Evolutionary conservation across 92 coral and sea anemone genomes (phyloP).

Genomic region (Siderastrea radians): DNA sequence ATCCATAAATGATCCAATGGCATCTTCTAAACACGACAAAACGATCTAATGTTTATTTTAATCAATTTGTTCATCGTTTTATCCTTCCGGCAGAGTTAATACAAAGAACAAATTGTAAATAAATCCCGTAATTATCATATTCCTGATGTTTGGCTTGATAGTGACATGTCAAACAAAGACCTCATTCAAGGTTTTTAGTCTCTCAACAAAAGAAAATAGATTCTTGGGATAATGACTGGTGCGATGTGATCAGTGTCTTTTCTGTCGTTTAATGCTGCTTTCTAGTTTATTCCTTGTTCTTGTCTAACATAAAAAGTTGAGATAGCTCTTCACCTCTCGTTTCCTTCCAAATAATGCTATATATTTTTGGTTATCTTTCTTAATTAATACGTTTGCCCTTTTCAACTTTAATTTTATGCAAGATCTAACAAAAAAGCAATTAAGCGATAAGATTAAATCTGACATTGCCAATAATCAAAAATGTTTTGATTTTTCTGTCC

Average conservation of each 20-base stretch:
- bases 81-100: slow-evolving; percentile 3
- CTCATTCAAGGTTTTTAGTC: background rate
- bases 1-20: background rate
- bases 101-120: slow-evolving; percentile 22
- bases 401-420: background rate
- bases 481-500: background rate
- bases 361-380: background rate
- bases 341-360: background rate
- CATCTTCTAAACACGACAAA: background rate
- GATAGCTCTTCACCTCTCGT: background rate
- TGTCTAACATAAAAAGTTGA: background rate
- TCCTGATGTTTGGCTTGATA: slow-evolving; percentile 8
- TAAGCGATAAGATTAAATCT: slow-evolving; percentile 2
- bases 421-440: slow-evolving; percentile 18
- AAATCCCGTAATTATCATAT: slow-evolving; percentile 44
- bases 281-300: background rate
- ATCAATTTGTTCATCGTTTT: background rate
- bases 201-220: slow-evolving; percentile 19
- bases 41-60: background rate
- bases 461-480: background rate
- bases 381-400: slow-evolving; percentile 2
- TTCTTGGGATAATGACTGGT: background rate
- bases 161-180: slow-evolving; percentile 5
- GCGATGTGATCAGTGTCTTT: background rate
- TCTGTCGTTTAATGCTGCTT: background rate